Evolutionary conservation across 1,140 invertebrate species (phyloP), one percentile per base, ranked within the genome.

Genomic region (Chironomus striatipennis): DNA sequence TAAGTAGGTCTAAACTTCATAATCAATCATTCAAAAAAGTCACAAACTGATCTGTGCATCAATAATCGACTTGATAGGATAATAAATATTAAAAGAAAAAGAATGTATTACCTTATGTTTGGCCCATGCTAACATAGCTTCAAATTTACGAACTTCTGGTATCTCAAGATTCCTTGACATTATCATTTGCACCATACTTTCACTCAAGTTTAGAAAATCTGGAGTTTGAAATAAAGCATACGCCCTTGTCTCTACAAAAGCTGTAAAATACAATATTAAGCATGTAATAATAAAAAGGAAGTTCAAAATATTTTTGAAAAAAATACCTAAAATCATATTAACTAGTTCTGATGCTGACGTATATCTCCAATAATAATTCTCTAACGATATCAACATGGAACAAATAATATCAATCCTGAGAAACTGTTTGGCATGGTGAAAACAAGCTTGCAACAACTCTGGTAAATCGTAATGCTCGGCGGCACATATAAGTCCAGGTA

Each of bases 351-450:
- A 93, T 43, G 94, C 95, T 67, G 94, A 96, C 34, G 93, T 96
- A 81, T 97, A 97, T 70, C 95, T 88, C 94, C 95, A 97, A 81
- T 95, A 96, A 82, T 97, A 97, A 82, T 96, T 97, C 82, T 97
- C 95, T 77, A 97, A 84, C 21, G 92, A 92, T 83, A 92, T 93
- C 24, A 97, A 86, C 95, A 97, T 97, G 73, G 90, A 89, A 83
- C 94, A 96, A 9, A 95, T 94, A 77, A 96, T 92, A 84, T 96
- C 93, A 79, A 96, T 93, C 74, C 93, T 86, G 1, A 97, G 85
- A 81, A 95, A 95, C 79, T 96, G 95, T 82, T 97, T 97, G 74
- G 94, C 94, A 79, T 97, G 95, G 82, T 97, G 95, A 82, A 97
- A 97, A 82, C 95, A 97, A 0, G 95, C 95, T 81, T 97, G 94